phyloP scores from a whole-genome alignment of 2,888 invertebrate genomes.

The Orthonevra nobilis region DNA sequence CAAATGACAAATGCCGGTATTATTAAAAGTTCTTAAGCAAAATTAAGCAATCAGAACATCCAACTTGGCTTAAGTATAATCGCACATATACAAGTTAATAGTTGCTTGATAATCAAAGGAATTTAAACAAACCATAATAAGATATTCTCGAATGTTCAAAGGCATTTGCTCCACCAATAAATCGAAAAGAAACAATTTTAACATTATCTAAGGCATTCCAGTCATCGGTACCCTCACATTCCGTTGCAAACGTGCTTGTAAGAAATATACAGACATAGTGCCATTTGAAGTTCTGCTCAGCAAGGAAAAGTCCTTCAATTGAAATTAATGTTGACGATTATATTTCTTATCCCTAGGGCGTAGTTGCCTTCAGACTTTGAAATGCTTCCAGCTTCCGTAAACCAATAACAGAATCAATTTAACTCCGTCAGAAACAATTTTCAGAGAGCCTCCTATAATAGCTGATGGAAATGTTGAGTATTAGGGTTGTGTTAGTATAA shows the following conservation, averaged over 20 bases:
- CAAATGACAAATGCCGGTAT: too few relatives aligned
- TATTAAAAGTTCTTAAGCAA: too few relatives aligned
- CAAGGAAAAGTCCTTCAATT: neutral
- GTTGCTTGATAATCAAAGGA: too few relatives aligned
- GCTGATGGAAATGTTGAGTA: neutral
- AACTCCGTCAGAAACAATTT: neutral
- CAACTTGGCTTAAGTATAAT: too few relatives aligned
- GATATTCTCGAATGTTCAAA: conserved; percentile 18
- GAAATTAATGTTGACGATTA: conserved; percentile 20
- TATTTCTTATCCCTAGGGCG: neutral
- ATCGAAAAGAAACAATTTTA: conserved; percentile 18
- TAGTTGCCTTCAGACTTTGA: conserved; percentile 2
- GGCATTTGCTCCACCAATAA: conserved; percentile 16
- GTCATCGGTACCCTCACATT: conserved; percentile 21
- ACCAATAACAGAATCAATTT: neutral
- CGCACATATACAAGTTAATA: too few relatives aligned
- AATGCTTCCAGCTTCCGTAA: neutral
- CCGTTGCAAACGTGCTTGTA: conserved; percentile 24
- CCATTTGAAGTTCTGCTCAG: conserved; percentile 7
- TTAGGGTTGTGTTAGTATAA: neutral
- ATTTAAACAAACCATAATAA: conserved; percentile 12
- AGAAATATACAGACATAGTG: neutral
- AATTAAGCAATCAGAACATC: too few relatives aligned
- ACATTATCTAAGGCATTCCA: conserved; percentile 14
- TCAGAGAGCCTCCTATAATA: neutral